Evolutionary conservation across 2,888 invertebrate genomes (phyloP).

Genomic region (Villa cingulata): DNA sequence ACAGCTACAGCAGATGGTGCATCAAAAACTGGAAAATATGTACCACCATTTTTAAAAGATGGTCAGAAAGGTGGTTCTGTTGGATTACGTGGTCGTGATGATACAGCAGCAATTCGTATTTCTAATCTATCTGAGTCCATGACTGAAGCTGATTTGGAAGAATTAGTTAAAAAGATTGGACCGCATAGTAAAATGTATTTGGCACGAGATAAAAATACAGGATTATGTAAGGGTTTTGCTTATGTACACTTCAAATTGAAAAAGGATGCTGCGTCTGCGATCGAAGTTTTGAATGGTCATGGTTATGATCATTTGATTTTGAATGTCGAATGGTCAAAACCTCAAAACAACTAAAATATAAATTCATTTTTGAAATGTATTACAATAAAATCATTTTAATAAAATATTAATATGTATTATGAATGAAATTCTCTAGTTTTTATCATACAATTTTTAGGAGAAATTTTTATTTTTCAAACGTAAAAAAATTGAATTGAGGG

Average conservation of each 20-base stretch:
- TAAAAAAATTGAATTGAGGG: no score
- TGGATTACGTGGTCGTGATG: conserved; percentile 54
- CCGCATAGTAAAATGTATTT: conserved; percentile 86
- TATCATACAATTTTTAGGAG: no score
- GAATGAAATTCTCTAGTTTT: no score
- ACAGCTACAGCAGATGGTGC: conserved; percentile 9
- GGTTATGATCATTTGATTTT: conserved; percentile 97
- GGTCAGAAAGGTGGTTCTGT: conserved; percentile 64
- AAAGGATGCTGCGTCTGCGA: conserved; percentile 85
- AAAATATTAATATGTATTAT: no score
- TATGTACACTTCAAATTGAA: conserved; percentile 92
- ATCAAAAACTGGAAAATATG: conserved; percentile 47
- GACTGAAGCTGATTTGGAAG: conserved; percentile 87
- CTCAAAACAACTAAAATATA: conserved; percentile 38
- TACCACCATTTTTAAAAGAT: conserved; percentile 80
- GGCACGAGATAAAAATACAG: conserved; percentile 84
- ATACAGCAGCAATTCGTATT: conserved; percentile 86
- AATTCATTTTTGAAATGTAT: background rate
- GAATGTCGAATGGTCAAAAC: conserved; percentile 98
- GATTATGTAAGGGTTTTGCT: conserved; percentile 91
- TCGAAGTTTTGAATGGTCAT: conserved; percentile 75
- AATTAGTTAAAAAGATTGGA: conserved; percentile 88
- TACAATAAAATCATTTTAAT: no score
- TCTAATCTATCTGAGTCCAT: conserved; percentile 96
- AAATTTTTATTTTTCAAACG: no score